Evolutionary conservation across 2,113 vertebrate genomes (phyloP).

Genomic region (Cnemophilus loriae): DNA sequence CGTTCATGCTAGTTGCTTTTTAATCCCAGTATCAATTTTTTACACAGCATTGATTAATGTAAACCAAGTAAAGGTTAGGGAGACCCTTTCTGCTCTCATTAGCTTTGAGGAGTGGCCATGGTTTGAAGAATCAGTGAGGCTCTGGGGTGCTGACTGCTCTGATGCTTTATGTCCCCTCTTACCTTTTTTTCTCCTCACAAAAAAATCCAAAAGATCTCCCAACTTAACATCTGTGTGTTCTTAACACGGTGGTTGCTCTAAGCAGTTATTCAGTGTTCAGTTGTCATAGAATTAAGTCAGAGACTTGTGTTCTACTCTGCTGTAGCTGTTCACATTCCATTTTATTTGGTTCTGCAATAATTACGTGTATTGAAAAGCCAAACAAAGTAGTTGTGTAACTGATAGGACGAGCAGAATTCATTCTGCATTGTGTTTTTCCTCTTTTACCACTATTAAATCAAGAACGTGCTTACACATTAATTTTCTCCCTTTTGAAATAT

Average conservation of each 20-base stretch:
- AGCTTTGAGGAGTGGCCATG: not conserved
- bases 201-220: not conserved
- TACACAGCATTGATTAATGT: not conserved
- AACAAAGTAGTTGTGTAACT: not conserved
- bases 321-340: not conserved
- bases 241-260: not conserved
- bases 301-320: not conserved
- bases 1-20: not conserved
- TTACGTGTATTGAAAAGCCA: not conserved
- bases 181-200: not conserved
- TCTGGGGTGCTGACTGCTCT: not conserved
- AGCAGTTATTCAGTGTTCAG: not conserved
- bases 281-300: not conserved
- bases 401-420: not conserved
- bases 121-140: not conserved
- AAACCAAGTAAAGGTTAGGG: not conserved
- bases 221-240: not conserved
- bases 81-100: not conserved
- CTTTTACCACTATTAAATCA: not conserved
- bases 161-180: not conserved
- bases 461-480: slow-evolving; percentile 19
- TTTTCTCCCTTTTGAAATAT: slow-evolving; percentile 55
- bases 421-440: not conserved
- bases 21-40: not conserved
- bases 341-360: not conserved